Base-by-base conservation (phyloP, 2,113 vertebrate species). In the Halichoeres trimaculatus region DNA sequence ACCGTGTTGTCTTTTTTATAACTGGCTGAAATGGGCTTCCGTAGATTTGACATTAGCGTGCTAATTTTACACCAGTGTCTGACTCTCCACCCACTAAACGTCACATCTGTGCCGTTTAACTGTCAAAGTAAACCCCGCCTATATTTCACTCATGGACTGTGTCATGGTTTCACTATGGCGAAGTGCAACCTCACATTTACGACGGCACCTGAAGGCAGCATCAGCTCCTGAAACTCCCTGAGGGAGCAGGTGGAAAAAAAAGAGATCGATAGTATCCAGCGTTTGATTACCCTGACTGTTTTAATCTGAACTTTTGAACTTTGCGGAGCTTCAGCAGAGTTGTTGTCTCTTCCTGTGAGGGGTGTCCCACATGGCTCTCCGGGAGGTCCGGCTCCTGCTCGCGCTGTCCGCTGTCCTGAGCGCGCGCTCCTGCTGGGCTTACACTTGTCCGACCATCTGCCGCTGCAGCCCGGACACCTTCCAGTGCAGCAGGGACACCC, bases 371-470 rank as follows among this genome's bases (percentile, higher is more conserved):
- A 91, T 92, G 92, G 71, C 78, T 85, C 50, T 48, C 60, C 54
- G 54, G 66, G 71, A 41, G 66, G 57, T 87, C 66, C 80, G 83
- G 83, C 68, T 89, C 54, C 47, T 91, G 71, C 17, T 88, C 24
- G 56, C 65, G 45, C 83, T 94, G 80, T 79, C 57, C 80, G 23
- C 45, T 36, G 69, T 82, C 64, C 85, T 91, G 71, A 38, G 50
- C 4, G 79, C 36, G 76, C 73, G 71, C 77, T 70, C 57, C 57
- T 79, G 76, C 75, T 66, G 82, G 22, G 79, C 83, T 5, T 91
- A 69, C 63, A 67, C 58, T 53, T 94, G 94, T 80, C 94, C 92
- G 9, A 2, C 50, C 67, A 86, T 94, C 71, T 94, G 94, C 80
- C 71, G 58, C 60, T 94, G 94, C 82, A 81, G 70, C 45, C 7